Base-by-base conservation (phyloP, 2,113 vertebrate genomes). In the Cyprinodon brontotheroides region DNA sequence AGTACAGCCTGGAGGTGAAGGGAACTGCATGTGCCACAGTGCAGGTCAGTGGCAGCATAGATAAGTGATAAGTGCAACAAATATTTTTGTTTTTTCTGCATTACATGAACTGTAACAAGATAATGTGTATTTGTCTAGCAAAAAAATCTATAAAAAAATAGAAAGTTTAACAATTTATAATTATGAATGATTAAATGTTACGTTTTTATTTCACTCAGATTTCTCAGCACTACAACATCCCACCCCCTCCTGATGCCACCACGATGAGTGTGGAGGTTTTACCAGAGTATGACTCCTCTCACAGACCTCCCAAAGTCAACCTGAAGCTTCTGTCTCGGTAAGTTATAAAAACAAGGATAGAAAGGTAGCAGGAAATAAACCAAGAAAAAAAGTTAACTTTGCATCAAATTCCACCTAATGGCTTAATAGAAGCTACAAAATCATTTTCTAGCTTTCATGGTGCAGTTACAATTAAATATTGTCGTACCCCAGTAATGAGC, bases 21-120 rank as follows among this genome's bases (percentile, higher is more conserved):
- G 95, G 96, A 68, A 86, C 61, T 53, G 86, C 92, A 0, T 96
- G 96, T 68, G 87, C 91, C 70, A 92, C 91, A 47, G 70, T 89
- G 1, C 93, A 91, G 95, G 96, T 95, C 61, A 80, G 93, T 77
- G 60, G 13, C 40, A 41, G 63, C n/a, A 11, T 39, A 47, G 14
- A 3, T 22, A 43, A 45, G n/a, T 12, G 39, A 14, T 29, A 29
- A 29, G 29, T 29, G 29, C 29, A 29, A 29, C 29, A 29, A 29
- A 29, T 29, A 29, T 29, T 1, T 29, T 29, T 29, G 29, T 29
- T 29, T 29, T 29, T 29, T 29, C 29, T 1, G 29, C 29, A 29
- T 29, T 29, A 29, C 29, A 29, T 29, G 29, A 29, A 29, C 29
- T 29, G 29, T 29, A 29, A 29, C 29, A 29, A 29, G 29, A 29